These are phyloP conservation scores for Bufo bufo DNA, from an alignment of 2,113 vertebrate species.

Conservation along the genomic window DNA sequence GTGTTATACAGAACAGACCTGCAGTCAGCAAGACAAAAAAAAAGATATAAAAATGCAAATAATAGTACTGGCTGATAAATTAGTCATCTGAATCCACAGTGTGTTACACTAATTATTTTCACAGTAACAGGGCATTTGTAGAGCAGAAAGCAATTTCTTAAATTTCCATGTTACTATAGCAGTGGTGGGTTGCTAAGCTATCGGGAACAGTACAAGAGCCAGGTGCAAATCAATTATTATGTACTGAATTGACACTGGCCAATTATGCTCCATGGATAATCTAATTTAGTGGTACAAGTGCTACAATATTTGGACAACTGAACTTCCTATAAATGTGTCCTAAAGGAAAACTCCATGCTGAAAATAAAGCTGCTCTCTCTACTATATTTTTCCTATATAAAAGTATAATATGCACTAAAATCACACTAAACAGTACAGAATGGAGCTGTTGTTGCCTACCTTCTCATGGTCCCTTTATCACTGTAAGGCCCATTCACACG, in stretches of 20 bases:
- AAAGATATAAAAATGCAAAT: background rate
- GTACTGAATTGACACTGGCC: background rate
- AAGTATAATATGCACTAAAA: too few relatives aligned
- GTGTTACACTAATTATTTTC: background rate
- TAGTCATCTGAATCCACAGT: background rate
- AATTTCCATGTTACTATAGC: conserved; percentile 7
- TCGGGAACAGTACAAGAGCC: background rate
- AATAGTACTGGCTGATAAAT: background rate
- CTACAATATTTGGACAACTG: background rate
- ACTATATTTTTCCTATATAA: too few relatives aligned
- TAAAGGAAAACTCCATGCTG: background rate
- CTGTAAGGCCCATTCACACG: too few relatives aligned
- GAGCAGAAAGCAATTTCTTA: background rate
- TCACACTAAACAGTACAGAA: too few relatives aligned
- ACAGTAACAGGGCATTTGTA: background rate
- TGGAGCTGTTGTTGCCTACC: too few relatives aligned
- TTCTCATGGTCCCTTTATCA: too few relatives aligned
- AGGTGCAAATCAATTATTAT: background rate
- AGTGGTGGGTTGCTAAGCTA: background rate
- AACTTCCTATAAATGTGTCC: background rate
- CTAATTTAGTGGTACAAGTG: background rate
- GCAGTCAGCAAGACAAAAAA: background rate
- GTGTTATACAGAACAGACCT: background rate
- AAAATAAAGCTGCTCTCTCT: too few relatives aligned
- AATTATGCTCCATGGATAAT: background rate